These are phyloP conservation scores for Urocynchramus pylzowi DNA, from an alignment of 2,113 vertebrate species.

Conservation along the genomic window DNA sequence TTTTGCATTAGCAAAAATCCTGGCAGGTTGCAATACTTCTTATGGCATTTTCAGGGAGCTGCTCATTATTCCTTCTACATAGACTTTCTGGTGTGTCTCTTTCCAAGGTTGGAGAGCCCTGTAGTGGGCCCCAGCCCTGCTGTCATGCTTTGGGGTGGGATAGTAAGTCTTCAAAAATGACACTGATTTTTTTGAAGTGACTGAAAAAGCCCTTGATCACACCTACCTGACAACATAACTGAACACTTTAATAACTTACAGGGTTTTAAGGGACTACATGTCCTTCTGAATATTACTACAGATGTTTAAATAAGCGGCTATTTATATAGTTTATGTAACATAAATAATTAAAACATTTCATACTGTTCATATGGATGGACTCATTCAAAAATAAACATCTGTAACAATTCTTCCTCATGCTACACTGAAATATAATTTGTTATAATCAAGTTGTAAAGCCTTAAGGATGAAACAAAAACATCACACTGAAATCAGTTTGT, in stretches of 20 bases:
- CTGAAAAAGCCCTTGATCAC: neutral
- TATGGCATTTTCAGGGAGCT: fast-evolving
- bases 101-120: neutral
- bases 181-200: neutral
- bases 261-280: fast-evolving
- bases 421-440: neutral
- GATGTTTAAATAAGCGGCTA: neutral
- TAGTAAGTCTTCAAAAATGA: neutral
- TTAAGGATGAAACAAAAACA: neutral
- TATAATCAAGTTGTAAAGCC: neutral
- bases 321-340: neutral
- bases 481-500: neutral
- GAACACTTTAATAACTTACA: neutral
- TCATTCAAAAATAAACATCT: neutral
- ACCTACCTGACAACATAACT: neutral
- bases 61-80: neutral
- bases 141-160: neutral
- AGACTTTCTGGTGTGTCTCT: neutral
- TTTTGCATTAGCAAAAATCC: neutral
- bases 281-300: neutral
- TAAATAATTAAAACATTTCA: neutral
- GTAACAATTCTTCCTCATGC: neutral
- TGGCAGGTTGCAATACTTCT: neutral
- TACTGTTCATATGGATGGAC: neutral
- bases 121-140: neutral